Conservation (phyloP, 2,113 vertebrate species). For the Geothlypis trichas region DNA sequence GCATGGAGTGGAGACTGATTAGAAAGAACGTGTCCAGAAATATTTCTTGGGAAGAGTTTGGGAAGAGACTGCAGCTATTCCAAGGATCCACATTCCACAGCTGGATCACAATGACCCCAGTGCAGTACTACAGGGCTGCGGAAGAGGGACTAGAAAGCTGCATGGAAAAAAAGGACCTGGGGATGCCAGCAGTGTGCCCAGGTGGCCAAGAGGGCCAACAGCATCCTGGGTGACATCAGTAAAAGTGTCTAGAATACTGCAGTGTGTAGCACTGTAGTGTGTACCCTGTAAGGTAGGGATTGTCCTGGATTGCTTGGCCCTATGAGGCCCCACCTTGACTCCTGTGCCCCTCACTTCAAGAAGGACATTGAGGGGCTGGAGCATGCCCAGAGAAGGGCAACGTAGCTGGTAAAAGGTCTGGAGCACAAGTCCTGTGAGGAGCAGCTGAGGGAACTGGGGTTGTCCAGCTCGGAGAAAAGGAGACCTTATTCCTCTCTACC, state of each 20-base stretch:
- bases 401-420: accelerated
- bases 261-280: not conserved
- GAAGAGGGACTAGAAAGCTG: not conserved
- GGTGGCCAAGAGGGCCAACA: not conserved
- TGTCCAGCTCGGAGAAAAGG: not conserved
- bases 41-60: not conserved
- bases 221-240: too few relatives aligned
- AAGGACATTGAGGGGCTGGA: not conserved
- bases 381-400: accelerated
- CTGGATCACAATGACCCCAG: not conserved
- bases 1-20: not conserved
- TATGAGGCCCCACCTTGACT: not conserved
- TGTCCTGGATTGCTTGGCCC: not conserved
- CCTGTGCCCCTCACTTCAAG: too few relatives aligned
- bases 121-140: accelerated
- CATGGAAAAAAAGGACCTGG: not conserved
- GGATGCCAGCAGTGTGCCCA: not conserved
- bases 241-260: not conserved
- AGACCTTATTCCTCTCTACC: too few relatives aligned
- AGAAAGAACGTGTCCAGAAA: not conserved
- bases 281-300: not conserved
- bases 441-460: not conserved
- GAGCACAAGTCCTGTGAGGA: not conserved
- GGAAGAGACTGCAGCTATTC: not conserved
- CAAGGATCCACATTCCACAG: accelerated